Conservation (phyloP, 2,113 vertebrate genomes). For the Megaceryle maxima region DNA sequence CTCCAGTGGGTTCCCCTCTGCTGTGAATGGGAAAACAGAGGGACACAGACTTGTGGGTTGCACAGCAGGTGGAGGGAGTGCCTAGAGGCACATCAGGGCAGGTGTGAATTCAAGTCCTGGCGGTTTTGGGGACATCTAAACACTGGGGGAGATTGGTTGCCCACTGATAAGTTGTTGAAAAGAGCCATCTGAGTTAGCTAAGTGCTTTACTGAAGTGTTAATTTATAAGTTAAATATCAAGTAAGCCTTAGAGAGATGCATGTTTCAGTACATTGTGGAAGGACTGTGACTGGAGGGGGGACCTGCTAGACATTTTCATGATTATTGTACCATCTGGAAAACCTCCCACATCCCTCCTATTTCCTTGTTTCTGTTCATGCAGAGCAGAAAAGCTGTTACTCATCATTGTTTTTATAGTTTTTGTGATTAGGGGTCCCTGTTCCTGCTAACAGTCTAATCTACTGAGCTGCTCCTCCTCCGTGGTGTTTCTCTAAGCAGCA, state of each 20-base stretch:
- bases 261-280: neutral
- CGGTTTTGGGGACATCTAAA: neutral
- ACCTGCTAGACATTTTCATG: neutral
- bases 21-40: neutral
- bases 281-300: neutral
- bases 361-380: neutral
- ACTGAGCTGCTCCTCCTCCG: rapidly evolving
- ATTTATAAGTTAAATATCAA: neutral
- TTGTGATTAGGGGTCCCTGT: neutral
- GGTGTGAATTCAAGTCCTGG: neutral
- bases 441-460: neutral
- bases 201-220: neutral
- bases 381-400: neutral
- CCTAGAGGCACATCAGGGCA: neutral
- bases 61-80: neutral
- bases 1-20: neutral
- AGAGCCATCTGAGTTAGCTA: neutral
- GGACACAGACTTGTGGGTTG: neutral
- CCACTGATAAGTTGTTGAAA: neutral
- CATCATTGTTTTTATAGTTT: neutral
- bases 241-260: neutral
- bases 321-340: conserved; percentile 16
- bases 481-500: neutral
- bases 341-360: neutral
- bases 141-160: neutral